Evolutionary conservation across 1,140 invertebrate genomes (phyloP), one percentile per base, ranked within the genome.

Genomic region (Oncopeltus fasciatus): DNA sequence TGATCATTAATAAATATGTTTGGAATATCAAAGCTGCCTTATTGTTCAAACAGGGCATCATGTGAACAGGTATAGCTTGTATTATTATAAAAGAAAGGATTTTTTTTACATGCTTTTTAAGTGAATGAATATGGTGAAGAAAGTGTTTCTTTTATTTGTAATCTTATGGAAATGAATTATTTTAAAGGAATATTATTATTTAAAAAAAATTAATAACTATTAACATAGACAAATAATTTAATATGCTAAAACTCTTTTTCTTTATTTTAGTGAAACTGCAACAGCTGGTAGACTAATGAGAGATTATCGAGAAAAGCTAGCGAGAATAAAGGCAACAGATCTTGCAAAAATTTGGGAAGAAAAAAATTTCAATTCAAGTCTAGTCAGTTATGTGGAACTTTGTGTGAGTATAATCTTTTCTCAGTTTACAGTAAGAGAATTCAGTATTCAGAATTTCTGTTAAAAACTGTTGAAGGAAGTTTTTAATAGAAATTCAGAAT

Each of bases 341-440:
- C 27, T 62, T 12, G 64, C 66, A 44, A 59, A 57, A 33, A 24
- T 20, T 21, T 57, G 59, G 1, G 61, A 65, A 64, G 67, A 69
- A 51, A 64, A 67, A 33, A 64, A 65, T 53, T 65, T 68, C 31
- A 29, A 62, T 18, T 60, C 60, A 62, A 67, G 49, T 57, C 49
- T 71, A 18, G 26, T 66, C 11, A 53, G 66, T n/a, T 70, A 66
- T 53, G 20, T 71, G 24, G 69, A 71, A 58, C 21, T 68, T 16
- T 69, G 67, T 61, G 65, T 70, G 60, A 70, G 67, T 53, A 31
- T 8, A 28, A 24, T 57, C 31, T 8, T 38, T 38, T 38, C n/a
- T n/a, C n/a, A n/a, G n/a, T n/a, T n/a, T n/a, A n/a, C n/a, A n/a
- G n/a, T n/a, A n/a, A n/a, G n/a, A n/a, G n/a, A n/a, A n/a, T n/a